A percentile compares a stretch with the other conserved stretches of the same genome.
phyloP scores from a whole-genome alignment of 2,113 vertebrate species.

The Nettapus auritus region DNA sequence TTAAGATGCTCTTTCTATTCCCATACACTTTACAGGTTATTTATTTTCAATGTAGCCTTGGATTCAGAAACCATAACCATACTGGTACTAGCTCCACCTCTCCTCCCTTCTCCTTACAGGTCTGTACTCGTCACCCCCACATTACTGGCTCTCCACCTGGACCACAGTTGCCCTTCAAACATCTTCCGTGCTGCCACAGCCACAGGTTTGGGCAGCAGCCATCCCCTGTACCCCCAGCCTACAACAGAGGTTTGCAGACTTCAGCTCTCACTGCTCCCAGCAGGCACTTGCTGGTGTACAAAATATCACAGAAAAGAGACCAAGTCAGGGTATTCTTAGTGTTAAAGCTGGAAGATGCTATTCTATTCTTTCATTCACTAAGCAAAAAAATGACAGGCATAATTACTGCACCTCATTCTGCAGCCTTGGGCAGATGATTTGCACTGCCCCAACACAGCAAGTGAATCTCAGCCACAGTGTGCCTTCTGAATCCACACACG shows the following conservation, averaged over 20 bases:
- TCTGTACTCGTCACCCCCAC: background rate
- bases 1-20: background rate
- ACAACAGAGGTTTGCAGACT: background rate
- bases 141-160: background rate
- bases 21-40: background rate
- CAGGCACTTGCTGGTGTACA: background rate
- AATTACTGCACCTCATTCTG: background rate
- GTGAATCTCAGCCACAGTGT: background rate
- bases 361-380: background rate
- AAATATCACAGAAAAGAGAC: background rate
- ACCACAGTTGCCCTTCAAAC: background rate
- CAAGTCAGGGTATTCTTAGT: background rate
- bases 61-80: background rate
- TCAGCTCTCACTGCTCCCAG: rapidly evolving
- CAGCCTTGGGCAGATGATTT: background rate
- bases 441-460: background rate
- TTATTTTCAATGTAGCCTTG: background rate
- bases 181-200: background rate
- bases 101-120: background rate
- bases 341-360: background rate
- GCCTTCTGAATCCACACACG: background rate
- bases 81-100: background rate
- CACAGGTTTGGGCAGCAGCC: background rate
- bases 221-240: background rate
- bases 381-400: background rate